Base-by-base conservation (phyloP, 2,113 vertebrate genomes). In the Cochlearius cochlearius region DNA sequence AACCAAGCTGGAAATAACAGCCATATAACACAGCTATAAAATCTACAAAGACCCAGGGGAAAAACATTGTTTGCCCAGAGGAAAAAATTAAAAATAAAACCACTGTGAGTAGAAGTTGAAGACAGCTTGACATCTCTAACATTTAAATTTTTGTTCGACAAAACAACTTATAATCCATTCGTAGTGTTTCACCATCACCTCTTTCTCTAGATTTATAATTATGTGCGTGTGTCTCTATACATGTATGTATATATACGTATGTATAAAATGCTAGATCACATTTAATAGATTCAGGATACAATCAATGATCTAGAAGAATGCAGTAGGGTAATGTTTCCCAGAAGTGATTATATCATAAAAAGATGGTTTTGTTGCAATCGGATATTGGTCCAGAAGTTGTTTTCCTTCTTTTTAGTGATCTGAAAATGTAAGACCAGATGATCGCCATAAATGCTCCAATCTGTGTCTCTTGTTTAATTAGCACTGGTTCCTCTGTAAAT, bases 271-370 rank as follows among this genome's bases (percentile, higher is more conserved):
- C n/a, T 26, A 58, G 1, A 9, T 78, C 45, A 59, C 26, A 64
- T 95, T 96, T 96, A 88, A 95, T 79, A 82, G 50, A 89, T 97
- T 97, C 67, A 93, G 73, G 92, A 96, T 52, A 86, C 68, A 94
- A 94, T 94, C 92, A 97, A 76, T 93, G 67, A 75, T 92, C 79
- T 94, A 89, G 95, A 97, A 97, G 76, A 96, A 78, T 8, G 56
- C n/a, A 94, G 74, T 43, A 96, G 17, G 53, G 45, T 92, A 96
- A 85, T 89, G n/a, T 86, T 96, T 98, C 83, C 81, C 55, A 82
- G 84, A 97, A 97, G 49, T 89, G 26, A 91, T 91, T 90, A 38
- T 36, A 56, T 83, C 27, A 39, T 90, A 83, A 86, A 96, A 96
- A 96, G 49, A 59, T 75, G n/a, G 27, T 41, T 90, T 79, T 89